Percentiles rank a stretch among this genome's conserved stretches.
Evolutionary conservation across 2,888 invertebrate genomes (phyloP).

Genomic region (Eilema sororculum): DNA sequence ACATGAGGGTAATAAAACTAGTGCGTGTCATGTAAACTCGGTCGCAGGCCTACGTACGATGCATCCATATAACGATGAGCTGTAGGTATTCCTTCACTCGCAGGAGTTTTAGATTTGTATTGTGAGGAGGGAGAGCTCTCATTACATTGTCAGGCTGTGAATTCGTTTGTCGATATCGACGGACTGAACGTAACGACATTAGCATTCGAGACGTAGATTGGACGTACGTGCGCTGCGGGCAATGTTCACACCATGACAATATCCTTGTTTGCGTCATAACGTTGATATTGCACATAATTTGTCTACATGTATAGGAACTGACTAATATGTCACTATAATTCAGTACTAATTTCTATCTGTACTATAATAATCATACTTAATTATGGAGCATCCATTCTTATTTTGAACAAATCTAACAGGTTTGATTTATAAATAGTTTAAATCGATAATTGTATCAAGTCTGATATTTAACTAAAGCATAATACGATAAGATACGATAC

Average conservation of each 20-base stretch:
- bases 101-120: conserved; percentile 35
- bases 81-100: conserved; percentile 56
- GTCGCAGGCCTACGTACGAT: conserved; percentile 73
- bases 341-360: neutral
- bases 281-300: conserved; percentile 61
- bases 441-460: neutral
- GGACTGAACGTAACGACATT: conserved; percentile 75
- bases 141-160: conserved; percentile 62
- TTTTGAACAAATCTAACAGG: neutral
- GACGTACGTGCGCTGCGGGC: conserved; percentile 81
- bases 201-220: conserved; percentile 79
- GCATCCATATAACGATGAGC: conserved; percentile 67
- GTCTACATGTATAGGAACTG: conserved; percentile 37
- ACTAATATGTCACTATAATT: neutral
- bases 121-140: conserved; percentile 62
- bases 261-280: conserved; percentile 71
- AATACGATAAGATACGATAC: neutral
- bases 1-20: conserved; percentile 87
- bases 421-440: neutral
- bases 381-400: neutral
- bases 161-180: conserved; percentile 70
- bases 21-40: conserved; percentile 84
- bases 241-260: conserved; percentile 55
- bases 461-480: neutral
- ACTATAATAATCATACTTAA: neutral